Base-by-base conservation (phyloP, 2,888 invertebrate genomes). In the Ethmia dodecea region DNA sequence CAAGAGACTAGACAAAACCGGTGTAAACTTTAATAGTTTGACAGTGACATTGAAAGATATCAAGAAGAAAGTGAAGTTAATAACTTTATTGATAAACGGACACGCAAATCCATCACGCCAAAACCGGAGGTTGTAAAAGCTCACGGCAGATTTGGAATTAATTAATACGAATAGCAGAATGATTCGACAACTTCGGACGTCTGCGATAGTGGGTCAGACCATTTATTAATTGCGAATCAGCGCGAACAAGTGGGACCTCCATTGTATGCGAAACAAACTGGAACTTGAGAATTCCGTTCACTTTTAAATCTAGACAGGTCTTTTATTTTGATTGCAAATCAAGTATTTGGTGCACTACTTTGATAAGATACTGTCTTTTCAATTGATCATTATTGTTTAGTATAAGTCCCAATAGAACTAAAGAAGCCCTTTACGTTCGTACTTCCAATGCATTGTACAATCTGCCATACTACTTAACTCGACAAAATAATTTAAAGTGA, bases 151-250 rank as follows among this genome's bases (percentile, higher is more conserved):
- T 68, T 66, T 55, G 53, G 66, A 67, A 76, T 71, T 78, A 81
- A 81, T 83, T 76, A 77, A 69, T 59, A 53, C 45, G 47, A 60
- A 51, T 57, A 49, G 20, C 4, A 52, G 59, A 67, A 71, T 78
- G 77, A 80, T 64, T 78, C 67, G 70, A 69, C 75, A 71, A 50
- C 62, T 71, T 65, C 57, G 49, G 56, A n/a, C 53, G 50, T 51
- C 39, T 37, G 31, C 53, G 62, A 68, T 72, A 70, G 76, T 83
- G 60, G 83, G 83, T 81, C 83, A 77, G 53, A 59, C 58, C 57
- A 50, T 69, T 72, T 74, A 77, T 79, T 83, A 79, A 81, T 81
- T 78, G 81, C 78, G 66, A 78, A 79, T 77, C 71, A 65, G 62
- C 69, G 64, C 65, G 67, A 66, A 69, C 76, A 69, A 80, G 73